Percentiles rank a stretch among this genome's conserved stretches.
Conservation (phyloP, 2,113 vertebrate genomes). For the Callospermophilus lateralis region DNA sequence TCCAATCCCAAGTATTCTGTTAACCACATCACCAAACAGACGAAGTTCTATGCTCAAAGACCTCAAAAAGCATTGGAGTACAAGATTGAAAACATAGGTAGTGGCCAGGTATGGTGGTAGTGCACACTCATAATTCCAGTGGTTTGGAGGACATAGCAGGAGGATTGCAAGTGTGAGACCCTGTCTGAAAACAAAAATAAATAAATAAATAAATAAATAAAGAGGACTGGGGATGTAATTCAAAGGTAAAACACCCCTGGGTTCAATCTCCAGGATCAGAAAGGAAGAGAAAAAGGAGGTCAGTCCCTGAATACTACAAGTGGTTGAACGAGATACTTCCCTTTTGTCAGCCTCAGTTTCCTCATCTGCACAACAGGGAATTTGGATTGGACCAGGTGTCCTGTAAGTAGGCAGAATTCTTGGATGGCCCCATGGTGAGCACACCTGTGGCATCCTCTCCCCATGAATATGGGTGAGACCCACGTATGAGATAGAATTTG, state of each 20-base stretch:
- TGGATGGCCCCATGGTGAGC: not conserved
- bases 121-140: too few species aligned
- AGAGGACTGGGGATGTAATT: too few species aligned
- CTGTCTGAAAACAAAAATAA: too few species aligned
- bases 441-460: not conserved
- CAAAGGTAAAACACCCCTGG: too few species aligned
- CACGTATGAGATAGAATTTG: not conserved
- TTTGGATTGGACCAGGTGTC: rapidly evolving
- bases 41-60: not conserved
- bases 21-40: not conserved
- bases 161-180: too few species aligned
- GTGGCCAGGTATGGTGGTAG: too few species aligned
- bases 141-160: too few species aligned
- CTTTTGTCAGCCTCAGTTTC: not conserved
- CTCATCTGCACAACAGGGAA: not conserved
- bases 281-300: too few species aligned
- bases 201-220: too few species aligned
- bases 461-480: not conserved
- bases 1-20: not conserved
- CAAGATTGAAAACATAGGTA: not conserved
- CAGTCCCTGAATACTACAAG: not conserved
- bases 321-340: not conserved
- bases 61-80: not conserved
- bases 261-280: too few species aligned
- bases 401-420: not conserved